Percentiles rank a stretch among this genome's conserved stretches.
Conservation (phyloP, 2,113 vertebrate species). For the Aix galericulata region DNA sequence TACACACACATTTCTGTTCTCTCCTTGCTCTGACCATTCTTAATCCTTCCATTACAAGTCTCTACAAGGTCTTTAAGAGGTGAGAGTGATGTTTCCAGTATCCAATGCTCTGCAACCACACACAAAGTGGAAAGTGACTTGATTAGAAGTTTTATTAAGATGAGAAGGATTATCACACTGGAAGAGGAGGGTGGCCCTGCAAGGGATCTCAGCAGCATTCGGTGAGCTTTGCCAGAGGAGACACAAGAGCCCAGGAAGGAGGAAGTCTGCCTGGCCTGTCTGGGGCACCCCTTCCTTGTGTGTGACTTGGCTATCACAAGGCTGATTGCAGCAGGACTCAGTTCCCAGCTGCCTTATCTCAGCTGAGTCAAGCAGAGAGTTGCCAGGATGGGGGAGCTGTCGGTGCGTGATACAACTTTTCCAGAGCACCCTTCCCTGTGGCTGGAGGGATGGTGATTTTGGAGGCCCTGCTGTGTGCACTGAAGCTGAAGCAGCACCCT, state of each 20-base stretch:
- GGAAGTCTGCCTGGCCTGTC: accelerated
- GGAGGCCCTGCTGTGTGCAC: background rate
- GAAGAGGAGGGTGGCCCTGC: background rate
- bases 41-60: background rate
- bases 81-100: background rate
- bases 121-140: background rate
- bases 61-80: background rate
- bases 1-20: background rate
- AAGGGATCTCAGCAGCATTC: accelerated
- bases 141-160: background rate
- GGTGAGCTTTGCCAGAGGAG: background rate
- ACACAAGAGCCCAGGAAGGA: background rate
- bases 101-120: background rate
- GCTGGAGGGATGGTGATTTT: accelerated
- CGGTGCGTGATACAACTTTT: accelerated
- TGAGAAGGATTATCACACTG: background rate
- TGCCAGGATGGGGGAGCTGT: background rate
- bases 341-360: background rate
- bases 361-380: background rate
- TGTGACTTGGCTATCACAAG: background rate
- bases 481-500: background rate
- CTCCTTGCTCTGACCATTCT: background rate
- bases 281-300: background rate
- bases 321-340: accelerated
- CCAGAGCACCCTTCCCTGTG: background rate